Evolutionary conservation across 2,113 vertebrate genomes (phyloP).

Genomic region (Jacana jacana): DNA sequence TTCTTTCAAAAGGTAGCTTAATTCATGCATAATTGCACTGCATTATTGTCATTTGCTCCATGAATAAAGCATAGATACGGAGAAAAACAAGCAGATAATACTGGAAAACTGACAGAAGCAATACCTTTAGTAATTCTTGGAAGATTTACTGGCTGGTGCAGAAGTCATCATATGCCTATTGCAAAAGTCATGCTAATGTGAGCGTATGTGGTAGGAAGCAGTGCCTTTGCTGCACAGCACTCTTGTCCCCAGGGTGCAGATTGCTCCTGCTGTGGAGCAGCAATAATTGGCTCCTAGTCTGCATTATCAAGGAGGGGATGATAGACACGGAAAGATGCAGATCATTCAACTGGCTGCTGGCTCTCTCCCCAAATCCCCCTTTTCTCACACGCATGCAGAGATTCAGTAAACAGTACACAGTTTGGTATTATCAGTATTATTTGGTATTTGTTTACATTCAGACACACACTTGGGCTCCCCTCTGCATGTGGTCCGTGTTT

Average conservation of each 20-base stretch:
- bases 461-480: background rate
- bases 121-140: background rate
- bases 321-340: background rate
- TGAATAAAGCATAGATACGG: background rate
- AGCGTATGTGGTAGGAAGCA: background rate
- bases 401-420: background rate
- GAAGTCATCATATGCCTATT: background rate
- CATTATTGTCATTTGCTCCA: background rate
- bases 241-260: background rate
- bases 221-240: background rate
- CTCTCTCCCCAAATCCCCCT: background rate
- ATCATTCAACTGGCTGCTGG: background rate
- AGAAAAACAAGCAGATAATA: background rate
- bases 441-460: constrained; percentile 12
- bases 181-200: background rate
- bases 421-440: background rate
- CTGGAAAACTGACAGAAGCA: background rate
- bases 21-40: background rate
- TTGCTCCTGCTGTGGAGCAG: background rate
- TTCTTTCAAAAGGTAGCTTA: background rate
- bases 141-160: rapidly evolving
- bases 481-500: background rate
- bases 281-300: background rate
- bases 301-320: background rate
- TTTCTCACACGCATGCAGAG: constrained; percentile 32